phyloP scores from a whole-genome alignment of 2,113 vertebrate genomes.

The Saguinus imperator region DNA sequence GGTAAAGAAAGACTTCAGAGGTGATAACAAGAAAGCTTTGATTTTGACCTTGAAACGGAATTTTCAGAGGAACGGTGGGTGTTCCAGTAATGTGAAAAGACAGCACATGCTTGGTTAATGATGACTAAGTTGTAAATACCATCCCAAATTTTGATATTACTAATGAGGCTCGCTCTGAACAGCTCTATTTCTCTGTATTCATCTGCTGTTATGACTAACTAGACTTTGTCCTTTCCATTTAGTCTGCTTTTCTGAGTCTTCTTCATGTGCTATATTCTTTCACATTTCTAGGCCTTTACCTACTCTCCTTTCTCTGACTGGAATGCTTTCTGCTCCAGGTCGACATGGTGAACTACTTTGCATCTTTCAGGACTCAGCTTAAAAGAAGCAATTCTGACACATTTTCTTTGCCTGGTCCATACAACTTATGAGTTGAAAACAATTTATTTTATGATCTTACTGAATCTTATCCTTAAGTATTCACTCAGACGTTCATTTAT shows the following conservation, averaged over 20 bases:
- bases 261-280: background rate
- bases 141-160: background rate
- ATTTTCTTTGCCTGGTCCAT: background rate
- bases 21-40: background rate
- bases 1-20: background rate
- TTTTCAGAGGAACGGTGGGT: background rate
- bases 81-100: background rate
- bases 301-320: background rate
- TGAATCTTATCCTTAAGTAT: background rate
- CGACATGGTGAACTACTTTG: background rate
- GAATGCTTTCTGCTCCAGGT: background rate
- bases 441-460: background rate
- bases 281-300: background rate
- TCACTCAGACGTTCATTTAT: background rate
- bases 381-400: background rate
- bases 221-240: background rate
- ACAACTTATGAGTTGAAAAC: background rate
- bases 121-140: background rate
- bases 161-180: background rate
- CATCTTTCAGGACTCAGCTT: background rate
- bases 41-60: background rate
- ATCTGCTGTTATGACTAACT: background rate
- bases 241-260: background rate
- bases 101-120: background rate
- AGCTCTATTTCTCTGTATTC: background rate